Conservation (phyloP, 1,140 invertebrate species). For the Tribolium madens region DNA sequence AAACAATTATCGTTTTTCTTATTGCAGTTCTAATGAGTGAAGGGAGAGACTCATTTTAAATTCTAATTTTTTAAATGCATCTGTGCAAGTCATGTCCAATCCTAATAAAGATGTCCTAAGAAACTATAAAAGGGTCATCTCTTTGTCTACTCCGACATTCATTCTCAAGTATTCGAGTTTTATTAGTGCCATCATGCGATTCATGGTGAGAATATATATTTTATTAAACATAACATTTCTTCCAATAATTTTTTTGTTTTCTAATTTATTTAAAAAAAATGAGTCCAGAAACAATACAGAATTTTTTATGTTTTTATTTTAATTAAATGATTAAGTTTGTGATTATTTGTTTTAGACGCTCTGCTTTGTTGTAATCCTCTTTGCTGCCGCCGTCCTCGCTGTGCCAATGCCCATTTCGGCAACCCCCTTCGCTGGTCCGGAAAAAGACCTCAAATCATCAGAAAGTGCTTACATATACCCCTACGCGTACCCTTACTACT, state of each 20-base stretch:
- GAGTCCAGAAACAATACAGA: neutral
- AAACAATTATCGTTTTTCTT: conserved; percentile 27
- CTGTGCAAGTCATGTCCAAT: conserved; percentile 11
- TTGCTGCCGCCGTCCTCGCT: neutral
- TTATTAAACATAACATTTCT: neutral
- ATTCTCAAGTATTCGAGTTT: neutral
- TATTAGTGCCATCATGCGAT: neutral
- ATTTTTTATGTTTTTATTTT: neutral
- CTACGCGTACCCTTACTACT: conserved; percentile 40
- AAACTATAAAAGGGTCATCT: conserved; percentile 15
- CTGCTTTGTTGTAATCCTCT: neutral
- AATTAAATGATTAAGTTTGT: neutral
- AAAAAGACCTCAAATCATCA: conserved; percentile 34
- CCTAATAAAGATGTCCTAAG: conserved; percentile 40
- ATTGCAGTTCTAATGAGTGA: conserved; percentile 44
- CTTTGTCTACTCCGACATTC: neutral
- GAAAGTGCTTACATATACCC: conserved; percentile 41
- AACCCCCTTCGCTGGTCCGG: neutral
- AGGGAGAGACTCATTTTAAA: conserved; percentile 37
- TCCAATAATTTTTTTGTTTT: neutral
- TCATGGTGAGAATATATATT: neutral
- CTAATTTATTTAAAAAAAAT: neutral
- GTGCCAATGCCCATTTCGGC: neutral
- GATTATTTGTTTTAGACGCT: neutral
- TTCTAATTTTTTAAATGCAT: conserved; percentile 30